Evolutionary conservation across 1,140 invertebrate genomes (phyloP), one percentile per base, ranked within the genome.

Genomic region (Zaprionus gabonicus): DNA sequence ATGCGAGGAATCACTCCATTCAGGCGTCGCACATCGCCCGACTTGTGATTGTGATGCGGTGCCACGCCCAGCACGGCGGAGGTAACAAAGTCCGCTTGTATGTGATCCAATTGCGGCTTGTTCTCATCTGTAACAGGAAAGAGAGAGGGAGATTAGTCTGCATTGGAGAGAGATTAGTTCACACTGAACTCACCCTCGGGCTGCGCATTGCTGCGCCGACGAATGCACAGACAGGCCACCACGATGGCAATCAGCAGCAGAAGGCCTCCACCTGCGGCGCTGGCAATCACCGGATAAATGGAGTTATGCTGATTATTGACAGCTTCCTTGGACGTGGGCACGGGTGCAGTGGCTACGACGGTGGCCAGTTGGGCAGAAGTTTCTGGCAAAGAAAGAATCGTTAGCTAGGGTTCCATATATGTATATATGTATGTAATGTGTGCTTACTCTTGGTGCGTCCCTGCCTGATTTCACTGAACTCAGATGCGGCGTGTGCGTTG

Each of bases 391-490:
- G 23, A 15, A 25, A 58, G n/a, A 51, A 46, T 12, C 15, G 31
- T 56, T 56, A 56, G 27, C n/a, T 56, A 5, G 13, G 10, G 2
- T 20, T 12, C 6, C 38, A 44, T 6, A 44, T 4, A 9, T 6
- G 5, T 13, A 15, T 17, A 46, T 5, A 4, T 5, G 4, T 17
- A 46, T 5, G 3, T 17, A 5, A 9, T 36, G 38, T 46, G 9
- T 7, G 62, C 94, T 94, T 93, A 95, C 95, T 94, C 64, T 93
- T 82, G 15, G 97, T 98, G 91, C 95, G 96, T 56, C 95, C 94
- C 15, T 96, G 95, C 66, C 96, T 93, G 63, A 97, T 97, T 20
- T 95, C 94, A 66, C 97, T 98, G 86, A 98, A 98, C 57, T 97
- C 96, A 0, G 98, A 98, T 10, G 96, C 96, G 6, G 96, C 96